phyloP scores from a whole-genome alignment of 2,888 invertebrate species.

The Strigamia crassipes region DNA sequence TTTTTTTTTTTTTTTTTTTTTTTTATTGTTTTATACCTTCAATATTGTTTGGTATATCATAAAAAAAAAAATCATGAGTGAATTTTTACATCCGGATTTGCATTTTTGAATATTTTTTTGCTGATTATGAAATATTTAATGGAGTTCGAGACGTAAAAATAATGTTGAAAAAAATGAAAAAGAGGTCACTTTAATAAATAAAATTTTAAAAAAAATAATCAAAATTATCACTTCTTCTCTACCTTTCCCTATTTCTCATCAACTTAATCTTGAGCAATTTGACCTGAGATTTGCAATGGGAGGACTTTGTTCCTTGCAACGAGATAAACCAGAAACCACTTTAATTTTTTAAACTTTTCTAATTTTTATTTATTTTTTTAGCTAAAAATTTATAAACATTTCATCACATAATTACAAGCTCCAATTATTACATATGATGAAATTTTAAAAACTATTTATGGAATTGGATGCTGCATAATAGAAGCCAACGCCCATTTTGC shows the following conservation, averaged over 20 bases:
- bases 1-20: too few species aligned
- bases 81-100: not conserved
- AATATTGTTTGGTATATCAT: too few species aligned
- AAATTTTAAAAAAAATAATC: not conserved
- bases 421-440: not conserved
- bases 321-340: not conserved
- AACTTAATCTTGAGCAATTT: slow-evolving; percentile 3
- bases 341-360: not conserved
- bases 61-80: too few species aligned
- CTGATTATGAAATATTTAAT: not conserved
- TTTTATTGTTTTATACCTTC: too few species aligned
- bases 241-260: not conserved
- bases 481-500: not conserved
- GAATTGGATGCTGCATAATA: slow-evolving; percentile 29
- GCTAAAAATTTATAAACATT: slow-evolving; percentile 1
- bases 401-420: not conserved
- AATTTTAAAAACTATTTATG: slow-evolving; percentile 40
- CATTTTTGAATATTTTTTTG: not conserved
- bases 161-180: not conserved
- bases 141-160: not conserved
- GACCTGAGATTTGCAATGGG: not conserved
- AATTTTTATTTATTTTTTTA: not conserved
- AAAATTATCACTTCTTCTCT: not conserved
- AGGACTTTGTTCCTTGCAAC: not conserved
- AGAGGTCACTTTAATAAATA: not conserved